Conservation (phyloP, 2,888 invertebrate genomes). For the Diaphora mendica region DNA sequence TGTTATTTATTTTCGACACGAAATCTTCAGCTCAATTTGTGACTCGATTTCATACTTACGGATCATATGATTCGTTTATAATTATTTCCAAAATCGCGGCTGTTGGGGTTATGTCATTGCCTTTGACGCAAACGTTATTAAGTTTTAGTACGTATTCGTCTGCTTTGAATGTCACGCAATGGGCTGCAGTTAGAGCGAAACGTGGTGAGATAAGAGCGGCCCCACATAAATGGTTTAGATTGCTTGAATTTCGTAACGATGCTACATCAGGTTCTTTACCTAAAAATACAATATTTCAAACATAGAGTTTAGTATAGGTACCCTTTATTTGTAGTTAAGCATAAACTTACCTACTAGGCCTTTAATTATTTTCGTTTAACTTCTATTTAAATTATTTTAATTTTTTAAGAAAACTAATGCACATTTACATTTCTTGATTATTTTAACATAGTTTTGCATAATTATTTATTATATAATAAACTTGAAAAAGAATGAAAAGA, state of each 20-base stretch:
- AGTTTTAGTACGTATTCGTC: conserved; percentile 63
- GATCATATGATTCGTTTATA: conserved; percentile 65
- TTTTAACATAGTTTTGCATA: background rate
- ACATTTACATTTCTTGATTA: background rate
- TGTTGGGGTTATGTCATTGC: conserved; percentile 45
- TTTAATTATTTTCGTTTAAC: background rate
- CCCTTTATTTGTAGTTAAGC: background rate
- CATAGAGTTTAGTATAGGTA: background rate
- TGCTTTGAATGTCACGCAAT: conserved; percentile 64
- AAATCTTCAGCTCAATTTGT: background rate
- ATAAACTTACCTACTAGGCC: background rate
- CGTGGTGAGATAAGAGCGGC: conserved; percentile 65
- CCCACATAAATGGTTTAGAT: conserved; percentile 70
- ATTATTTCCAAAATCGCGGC: conserved; percentile 64
- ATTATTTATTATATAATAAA: background rate
- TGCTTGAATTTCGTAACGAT: conserved; percentile 68
- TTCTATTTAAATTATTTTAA: background rate
- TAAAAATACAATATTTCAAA: conserved; percentile 34
- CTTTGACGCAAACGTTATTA: conserved; percentile 67
- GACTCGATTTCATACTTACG: conserved; percentile 59
- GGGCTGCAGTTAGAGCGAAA: conserved; percentile 76
- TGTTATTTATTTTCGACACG: background rate
- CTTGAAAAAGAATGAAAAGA: background rate
- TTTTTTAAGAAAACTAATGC: background rate
- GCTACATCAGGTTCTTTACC: conserved; percentile 68